Evolutionary conservation across 2,888 invertebrate genomes (phyloP), one percentile per base, ranked within the genome.

Genomic region (Pantelozetes paolii): DNA sequence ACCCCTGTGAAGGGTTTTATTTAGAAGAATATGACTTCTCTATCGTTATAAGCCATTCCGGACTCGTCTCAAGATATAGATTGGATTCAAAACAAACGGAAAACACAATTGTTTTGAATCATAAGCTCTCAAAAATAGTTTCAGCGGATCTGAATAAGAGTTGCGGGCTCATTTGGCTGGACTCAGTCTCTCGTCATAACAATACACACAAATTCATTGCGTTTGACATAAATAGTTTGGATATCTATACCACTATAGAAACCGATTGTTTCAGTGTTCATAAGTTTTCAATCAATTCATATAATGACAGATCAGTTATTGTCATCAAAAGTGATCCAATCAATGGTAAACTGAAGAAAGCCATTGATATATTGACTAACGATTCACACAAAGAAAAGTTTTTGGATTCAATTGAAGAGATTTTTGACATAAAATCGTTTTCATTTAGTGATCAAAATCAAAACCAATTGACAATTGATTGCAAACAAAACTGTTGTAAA

Each of bases 211-310:
- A 67, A 23, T 67, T 67, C 42, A 67, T 67, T 23, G 36, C 42
- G 5, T 36, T 67, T 20, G 67, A 67, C 23, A 42, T 42, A 42
- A 67, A 67, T 23, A 67, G 13, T 67, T 15, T 67, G 3, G 67
- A 67, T 40, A 26, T 67, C 11, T 67, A 67, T 67, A 67, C 67
- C 5, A 67, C 40, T 23, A 67, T 67, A 23, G 26, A 42, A 42
- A 42, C 67, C 67, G 67, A 67, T 67, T 67, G 36, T 23, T 67
- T 67, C 20, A 67, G n/a, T 40, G n/a, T 67, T 67, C 40, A 67
- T 23, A 67, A 42, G 23, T 67, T 67, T 67, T 40, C 36, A n/a
- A 42, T 42, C 5, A 42, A 67, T 42, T 3, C 13, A 23, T 23
- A 5, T 23, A 18, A 67, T 8, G 18, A 40, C 0, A 13, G 40